Percentiles rank a stretch among this genome's conserved stretches.
These are phyloP conservation scores for Ceyx margarethae DNA, from an alignment of 2,113 vertebrate genomes.

Conservation along the genomic window DNA sequence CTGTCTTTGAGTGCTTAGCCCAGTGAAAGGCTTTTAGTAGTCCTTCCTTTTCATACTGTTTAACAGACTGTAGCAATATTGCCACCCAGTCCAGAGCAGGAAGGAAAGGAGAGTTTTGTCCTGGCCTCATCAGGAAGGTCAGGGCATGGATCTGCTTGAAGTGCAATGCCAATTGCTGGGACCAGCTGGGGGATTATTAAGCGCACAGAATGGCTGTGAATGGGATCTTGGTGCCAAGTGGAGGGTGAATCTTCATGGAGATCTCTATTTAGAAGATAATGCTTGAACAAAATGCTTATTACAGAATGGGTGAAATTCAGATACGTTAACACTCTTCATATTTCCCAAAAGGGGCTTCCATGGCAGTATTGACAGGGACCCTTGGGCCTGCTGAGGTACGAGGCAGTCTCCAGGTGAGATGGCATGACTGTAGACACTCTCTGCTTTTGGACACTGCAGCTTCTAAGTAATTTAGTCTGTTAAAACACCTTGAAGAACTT, in stretches of 20 bases:
- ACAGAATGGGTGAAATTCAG: neutral
- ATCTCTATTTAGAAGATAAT: neutral
- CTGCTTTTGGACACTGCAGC: neutral
- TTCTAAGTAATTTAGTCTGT: neutral
- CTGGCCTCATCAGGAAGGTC: neutral
- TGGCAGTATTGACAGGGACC: neutral
- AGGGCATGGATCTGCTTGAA: neutral
- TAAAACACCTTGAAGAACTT: neutral
- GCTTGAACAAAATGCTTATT: neutral
- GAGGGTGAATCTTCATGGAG: neutral
- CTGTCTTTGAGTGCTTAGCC: neutral
- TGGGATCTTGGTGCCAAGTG: neutral
- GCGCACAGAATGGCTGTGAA: neutral
- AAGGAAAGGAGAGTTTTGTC: neutral
- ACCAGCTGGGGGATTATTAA: neutral
- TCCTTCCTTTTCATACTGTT: neutral
- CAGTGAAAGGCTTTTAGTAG: neutral
- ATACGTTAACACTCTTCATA: accelerated
- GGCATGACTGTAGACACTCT: neutral
- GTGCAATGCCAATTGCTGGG: neutral
- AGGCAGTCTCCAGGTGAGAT: neutral
- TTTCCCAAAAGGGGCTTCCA: neutral
- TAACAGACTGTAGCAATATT: neutral
- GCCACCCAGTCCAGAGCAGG: neutral
- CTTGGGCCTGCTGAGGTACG: accelerated